Evolutionary conservation across 2,113 vertebrate genomes (phyloP), one percentile per base, ranked within the genome.

Genomic region (Tricholaema leucomelas): DNA sequence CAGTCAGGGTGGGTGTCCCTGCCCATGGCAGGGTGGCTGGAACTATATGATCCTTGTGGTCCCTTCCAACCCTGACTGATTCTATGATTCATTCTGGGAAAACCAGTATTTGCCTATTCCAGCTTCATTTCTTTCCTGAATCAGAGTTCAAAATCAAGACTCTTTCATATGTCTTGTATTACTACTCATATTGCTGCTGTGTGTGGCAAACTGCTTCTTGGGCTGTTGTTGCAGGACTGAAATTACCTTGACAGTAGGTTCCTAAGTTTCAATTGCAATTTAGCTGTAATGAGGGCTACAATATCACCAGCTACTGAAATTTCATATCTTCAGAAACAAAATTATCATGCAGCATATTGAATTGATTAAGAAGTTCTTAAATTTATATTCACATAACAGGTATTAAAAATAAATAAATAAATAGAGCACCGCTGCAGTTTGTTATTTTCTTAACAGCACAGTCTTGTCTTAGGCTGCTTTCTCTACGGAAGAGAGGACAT

Each of bases 141-240:
- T 2, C 30, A 72, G 75, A 33, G 20, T 9, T 21, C 5, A 77
- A 35, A 67, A 38, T 28, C 8, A 33, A 10, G 35, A 38, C 36
- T 27, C 35, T 36, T 61, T 38, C 20, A 15, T 59, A 36, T 33
- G 38, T 60, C 35, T 63, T 80, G 10, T 27, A 18, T 88, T 64
- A 42, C 12, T 60, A 10, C 28, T 63, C 6, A 0, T 46, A 59
- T 31, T 0, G 0, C 44, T 61, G 44, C 38, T 63, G 5, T 3
- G 1, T 14, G 6, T 20, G 16, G 61, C 11, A 9, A 78, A 24
- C 31, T 76, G 59, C 19, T 25, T 69, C 35, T 21, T 23, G 16
- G 18, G 9, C 54, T 82, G 13, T 3, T 5, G 4, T 25, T 4
- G 0, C 54, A 77, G 48, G 1, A 0, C 33, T 28, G 35, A 92